Evolutionary conservation across 2,797 vertebrate species (phyloP), one percentile per base, ranked within the genome.

Genomic region (Antennarius maculatus): DNA sequence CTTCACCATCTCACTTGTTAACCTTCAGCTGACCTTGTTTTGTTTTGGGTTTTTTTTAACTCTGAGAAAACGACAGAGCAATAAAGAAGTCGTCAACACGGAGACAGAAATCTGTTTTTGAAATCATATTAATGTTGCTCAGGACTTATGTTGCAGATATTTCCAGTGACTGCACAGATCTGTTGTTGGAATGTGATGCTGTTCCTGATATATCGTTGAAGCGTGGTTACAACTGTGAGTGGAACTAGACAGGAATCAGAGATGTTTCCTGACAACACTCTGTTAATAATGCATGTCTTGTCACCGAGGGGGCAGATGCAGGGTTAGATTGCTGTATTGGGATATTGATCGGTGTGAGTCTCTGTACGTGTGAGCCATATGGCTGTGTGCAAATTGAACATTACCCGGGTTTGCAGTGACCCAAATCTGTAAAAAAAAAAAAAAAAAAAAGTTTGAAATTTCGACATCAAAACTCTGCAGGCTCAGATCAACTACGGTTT

Each of bases 271-370:
- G 78, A 85, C 81, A 85, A 61, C 45, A 51, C 71, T 76, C 67
- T 59, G 65, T 90, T 88, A 88, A 90, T 91, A 90, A 91, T 91
- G 86, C 79, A 90, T 86, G 86, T 77, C 73, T 81, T 82, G 88
- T 88, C 88, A 83, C 88, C 45, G 62, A 74, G 72, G 83, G 83
- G 71, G 62, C 77, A 85, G 82, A 89, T 85, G 85, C 18, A 15
- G 77, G 79, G 70, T 82, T 84, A 84, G 85, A 90, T 88, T 80
- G 86, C 78, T 82, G 57, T 78, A 82, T 83, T 71, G 72, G 69
- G 66, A 71, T 88, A 91, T 91, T 88, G 88, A 91, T 88, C 83
- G 68, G 72, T 60, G 56, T 64, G 66, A 80, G 82, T 55, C 28
- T 80, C 69, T 73, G 46, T 64, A 48, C 74, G 54, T 67, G 61